Evolutionary conservation across 2,888 invertebrate genomes (phyloP), one percentile per base, ranked within the genome.

Genomic region (Monopis laevigella): DNA sequence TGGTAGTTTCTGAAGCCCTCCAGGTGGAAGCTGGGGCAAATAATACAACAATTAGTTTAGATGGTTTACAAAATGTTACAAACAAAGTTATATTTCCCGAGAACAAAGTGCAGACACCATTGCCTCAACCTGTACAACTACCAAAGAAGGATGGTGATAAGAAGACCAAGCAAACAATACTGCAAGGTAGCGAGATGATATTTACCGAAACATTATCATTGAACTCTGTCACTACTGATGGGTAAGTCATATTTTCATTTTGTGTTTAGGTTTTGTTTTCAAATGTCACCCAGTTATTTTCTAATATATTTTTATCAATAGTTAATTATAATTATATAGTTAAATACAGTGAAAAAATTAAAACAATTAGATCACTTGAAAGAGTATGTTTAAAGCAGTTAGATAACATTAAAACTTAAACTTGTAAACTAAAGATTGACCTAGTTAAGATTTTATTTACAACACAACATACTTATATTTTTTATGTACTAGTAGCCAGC

Each of bases 1-100:
- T 85, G 56, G 84, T 84, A 55, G 83, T 85, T 43, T 82, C 84
- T 26, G 85, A 86, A 59, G 81, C 69, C 51, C 72, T 80, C 50
- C 72, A 72, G 47, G 63, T 56, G 26, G 72, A 72, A 17, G 4
- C 13, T 8, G 19, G 17, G 3, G n/a, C 39, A 17, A 29, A 18
- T 18, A 18, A 16, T 10, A 39, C 39, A 2, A 53, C 49, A 32
- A 58, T 58, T 10, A 77, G 77, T 46, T 52, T 74, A 19, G 78
- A 77, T 17, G 77, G 78, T 21, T 62, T 78, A 14, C 75, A 67
- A 44, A 80, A 68, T 62, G 73, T 73, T 49, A 80, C 62, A 65
- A 41, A 16, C 14, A 48, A 77, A 68, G 59, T 48, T 51, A 43
- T 8, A 10, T 17, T 28, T 18, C n/a, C 28, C 11, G 13, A 13